Conservation (phyloP, 2,113 vertebrate genomes). For the Diadophis punctatus region DNA sequence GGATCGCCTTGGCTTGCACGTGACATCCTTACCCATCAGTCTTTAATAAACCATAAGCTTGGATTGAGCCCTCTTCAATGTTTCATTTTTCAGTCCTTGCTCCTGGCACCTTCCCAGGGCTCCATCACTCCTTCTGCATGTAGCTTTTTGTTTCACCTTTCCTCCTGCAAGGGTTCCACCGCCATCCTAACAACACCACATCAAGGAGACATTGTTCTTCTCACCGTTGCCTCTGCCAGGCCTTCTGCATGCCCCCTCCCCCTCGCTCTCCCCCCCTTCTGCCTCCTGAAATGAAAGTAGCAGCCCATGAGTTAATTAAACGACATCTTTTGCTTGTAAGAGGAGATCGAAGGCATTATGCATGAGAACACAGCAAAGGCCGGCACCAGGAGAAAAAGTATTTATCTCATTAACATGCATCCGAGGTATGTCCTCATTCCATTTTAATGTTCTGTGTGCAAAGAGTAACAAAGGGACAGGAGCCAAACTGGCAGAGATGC, state of each 20-base stretch:
- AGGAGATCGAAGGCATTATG: conserved; percentile 27
- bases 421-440: conserved; percentile 10
- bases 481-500: background rate
- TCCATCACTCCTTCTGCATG: no score
- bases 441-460: conserved; percentile 7
- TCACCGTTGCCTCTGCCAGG: background rate
- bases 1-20: background rate
- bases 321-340: conserved; percentile 22
- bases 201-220: background rate
- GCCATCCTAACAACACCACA: background rate
- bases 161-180: background rate
- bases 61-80: background rate
- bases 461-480: background rate
- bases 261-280: background rate
- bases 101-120: background rate
- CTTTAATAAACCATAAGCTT: background rate
- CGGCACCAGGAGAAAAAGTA: background rate
- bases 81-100: background rate
- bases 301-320: conserved; percentile 27
- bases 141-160: background rate
- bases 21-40: background rate
- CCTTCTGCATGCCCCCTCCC: background rate
- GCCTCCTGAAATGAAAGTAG: background rate
- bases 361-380: conserved; percentile 5
- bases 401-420: conserved; percentile 32